Evolutionary conservation across 2,797 vertebrate species (phyloP), one percentile per base, ranked within the genome.

Genomic region (Otus scops): DNA sequence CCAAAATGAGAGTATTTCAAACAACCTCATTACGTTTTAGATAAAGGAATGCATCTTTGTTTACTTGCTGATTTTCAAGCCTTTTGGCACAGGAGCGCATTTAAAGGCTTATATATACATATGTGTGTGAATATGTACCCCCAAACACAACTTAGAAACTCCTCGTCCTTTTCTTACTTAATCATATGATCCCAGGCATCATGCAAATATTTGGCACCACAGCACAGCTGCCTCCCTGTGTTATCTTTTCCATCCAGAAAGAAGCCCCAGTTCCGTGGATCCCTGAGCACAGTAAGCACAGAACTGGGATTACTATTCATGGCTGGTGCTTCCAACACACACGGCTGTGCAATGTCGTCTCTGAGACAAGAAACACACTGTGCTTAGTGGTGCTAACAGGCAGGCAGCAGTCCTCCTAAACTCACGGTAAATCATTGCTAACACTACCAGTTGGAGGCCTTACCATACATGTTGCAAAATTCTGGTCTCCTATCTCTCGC

Each of bases 81-180:
- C 38, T 86, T 82, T 61, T 56, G 45, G 47, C n/a, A 39, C 17
- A 54, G 64, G 6, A 50, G 14, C 1, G 2, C 24, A 6, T 47
- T 71, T 60, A 15, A 67, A 81, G 27, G n/a, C 15, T n/a, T 50
- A 23, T 3, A 6, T 13, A 14, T 38, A 14, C 11, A 4, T 10
- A 3, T 0, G 7, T 3, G 4, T 1, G 3, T n/a, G 51, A 20
- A 39, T 7, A 13, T 0, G 0, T 41, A 76, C 13, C 26, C 74
- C 10, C 47, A 51, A 28, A 36, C 13, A 9, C 6, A 13, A 76
- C 17, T 24, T 63, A 67, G 43, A 77, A 67, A 28, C 11, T 26
- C 17, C 32, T 15, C 6, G 8, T 73, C 24, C 9, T 65, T 79
- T 82, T 30, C 71, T 89, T 71, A 4, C 41, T 56, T 54, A 27